Evolutionary conservation across 2,888 invertebrate genomes (phyloP).

Genomic region (Girardia tigrina): DNA sequence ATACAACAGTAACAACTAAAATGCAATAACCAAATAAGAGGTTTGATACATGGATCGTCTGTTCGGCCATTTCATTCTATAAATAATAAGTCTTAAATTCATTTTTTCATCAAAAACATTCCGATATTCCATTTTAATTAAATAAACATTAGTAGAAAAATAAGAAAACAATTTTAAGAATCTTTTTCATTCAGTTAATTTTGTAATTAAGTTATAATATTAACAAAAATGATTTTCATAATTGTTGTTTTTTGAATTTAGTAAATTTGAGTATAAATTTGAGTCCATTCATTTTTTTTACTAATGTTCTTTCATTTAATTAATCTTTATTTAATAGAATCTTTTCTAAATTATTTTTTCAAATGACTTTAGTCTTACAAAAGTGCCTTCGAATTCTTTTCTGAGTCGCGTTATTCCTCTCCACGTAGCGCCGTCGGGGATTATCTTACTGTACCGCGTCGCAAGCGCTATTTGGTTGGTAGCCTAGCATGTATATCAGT

Average conservation of each 20-base stretch:
- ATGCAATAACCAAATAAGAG: too few relatives aligned
- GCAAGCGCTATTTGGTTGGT: constrained; percentile 23
- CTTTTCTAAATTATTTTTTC: background rate
- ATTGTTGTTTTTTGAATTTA: too few relatives aligned
- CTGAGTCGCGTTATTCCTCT: background rate
- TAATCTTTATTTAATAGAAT: background rate
- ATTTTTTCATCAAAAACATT: too few relatives aligned
- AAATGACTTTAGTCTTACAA: background rate
- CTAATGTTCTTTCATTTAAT: background rate
- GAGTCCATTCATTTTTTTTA: background rate
- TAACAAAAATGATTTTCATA: background rate
- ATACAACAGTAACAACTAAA: too few relatives aligned
- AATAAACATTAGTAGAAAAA: too few relatives aligned
- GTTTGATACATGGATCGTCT: too few relatives aligned
- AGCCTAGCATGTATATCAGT: constrained; percentile 13
- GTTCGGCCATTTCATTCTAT: too few relatives aligned
- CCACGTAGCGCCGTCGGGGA: background rate
- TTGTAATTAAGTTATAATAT: background rate
- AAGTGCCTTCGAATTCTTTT: background rate
- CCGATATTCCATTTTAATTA: too few relatives aligned
- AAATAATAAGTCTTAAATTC: too few relatives aligned
- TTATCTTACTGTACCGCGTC: background rate
- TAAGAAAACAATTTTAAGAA: background rate
- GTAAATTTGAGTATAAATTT: background rate
- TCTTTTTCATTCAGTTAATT: background rate